Conservation (phyloP, 2,113 vertebrate genomes). For the rat (Rattus norvegicus) region DNA sequence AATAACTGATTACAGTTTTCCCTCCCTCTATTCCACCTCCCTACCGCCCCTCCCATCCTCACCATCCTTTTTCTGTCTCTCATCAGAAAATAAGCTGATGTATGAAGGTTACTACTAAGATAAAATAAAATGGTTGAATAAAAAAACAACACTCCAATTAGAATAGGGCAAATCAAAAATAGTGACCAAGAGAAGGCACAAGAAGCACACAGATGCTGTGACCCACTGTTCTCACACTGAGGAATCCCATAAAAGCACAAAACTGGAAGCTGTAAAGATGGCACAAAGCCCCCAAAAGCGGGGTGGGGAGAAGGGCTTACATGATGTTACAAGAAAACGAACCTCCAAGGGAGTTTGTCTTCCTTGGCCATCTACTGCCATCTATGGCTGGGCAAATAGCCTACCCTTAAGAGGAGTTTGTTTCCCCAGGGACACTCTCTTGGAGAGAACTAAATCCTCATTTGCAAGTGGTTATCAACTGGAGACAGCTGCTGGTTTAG, state of each 20-base stretch:
- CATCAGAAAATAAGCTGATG: background rate
- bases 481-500: background rate
- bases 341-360: background rate
- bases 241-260: background rate
- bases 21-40: too few species aligned
- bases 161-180: background rate
- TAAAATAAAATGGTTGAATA: background rate
- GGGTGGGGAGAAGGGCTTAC: background rate
- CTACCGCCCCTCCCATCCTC: background rate
- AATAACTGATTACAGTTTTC: background rate
- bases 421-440: background rate
- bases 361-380: background rate
- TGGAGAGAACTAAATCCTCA: background rate
- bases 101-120: background rate
- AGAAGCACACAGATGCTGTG: background rate
- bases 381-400: background rate
- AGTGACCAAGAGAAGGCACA: background rate
- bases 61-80: background rate
- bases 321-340: background rate
- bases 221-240: background rate
- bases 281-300: background rate
- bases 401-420: background rate
- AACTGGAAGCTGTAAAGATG: background rate
- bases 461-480: background rate
- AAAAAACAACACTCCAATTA: background rate